Conservation (phyloP, 2,113 vertebrate genomes). For the Motacilla tschutschensis region DNA sequence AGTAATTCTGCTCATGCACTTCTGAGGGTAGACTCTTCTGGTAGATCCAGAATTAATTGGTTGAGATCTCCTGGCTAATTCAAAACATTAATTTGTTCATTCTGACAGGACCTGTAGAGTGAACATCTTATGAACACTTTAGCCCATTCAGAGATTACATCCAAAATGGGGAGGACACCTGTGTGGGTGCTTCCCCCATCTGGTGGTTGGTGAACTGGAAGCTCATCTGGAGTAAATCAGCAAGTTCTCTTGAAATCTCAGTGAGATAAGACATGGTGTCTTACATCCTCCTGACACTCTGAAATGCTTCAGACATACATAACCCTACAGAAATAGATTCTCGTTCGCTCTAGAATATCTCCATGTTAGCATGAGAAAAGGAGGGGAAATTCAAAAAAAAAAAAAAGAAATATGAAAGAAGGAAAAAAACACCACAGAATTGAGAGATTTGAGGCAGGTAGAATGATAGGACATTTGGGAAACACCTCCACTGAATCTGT, state of each 20-base stretch:
- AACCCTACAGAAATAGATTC: background rate
- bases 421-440: background rate
- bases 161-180: background rate
- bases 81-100: background rate
- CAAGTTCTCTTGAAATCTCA: background rate
- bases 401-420: background rate
- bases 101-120: background rate
- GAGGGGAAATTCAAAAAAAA: rapidly evolving
- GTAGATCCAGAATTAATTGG: background rate
- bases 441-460: background rate
- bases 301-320: background rate
- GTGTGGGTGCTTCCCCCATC: background rate
- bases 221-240: background rate
- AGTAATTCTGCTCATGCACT: background rate
- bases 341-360: background rate
- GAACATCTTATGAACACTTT: background rate
- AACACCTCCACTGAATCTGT: background rate
- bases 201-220: background rate
- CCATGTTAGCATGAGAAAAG: background rate
- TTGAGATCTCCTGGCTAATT: background rate
- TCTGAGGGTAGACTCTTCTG: background rate
- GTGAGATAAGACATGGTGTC: background rate
- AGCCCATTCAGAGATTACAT: background rate
- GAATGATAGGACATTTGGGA: background rate
- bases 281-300: rapidly evolving